A percentile compares a stretch with the other conserved stretches of the same genome.
phyloP scores from a whole-genome alignment of 2,113 vertebrate genomes.

The Oryzias javanicus region DNA sequence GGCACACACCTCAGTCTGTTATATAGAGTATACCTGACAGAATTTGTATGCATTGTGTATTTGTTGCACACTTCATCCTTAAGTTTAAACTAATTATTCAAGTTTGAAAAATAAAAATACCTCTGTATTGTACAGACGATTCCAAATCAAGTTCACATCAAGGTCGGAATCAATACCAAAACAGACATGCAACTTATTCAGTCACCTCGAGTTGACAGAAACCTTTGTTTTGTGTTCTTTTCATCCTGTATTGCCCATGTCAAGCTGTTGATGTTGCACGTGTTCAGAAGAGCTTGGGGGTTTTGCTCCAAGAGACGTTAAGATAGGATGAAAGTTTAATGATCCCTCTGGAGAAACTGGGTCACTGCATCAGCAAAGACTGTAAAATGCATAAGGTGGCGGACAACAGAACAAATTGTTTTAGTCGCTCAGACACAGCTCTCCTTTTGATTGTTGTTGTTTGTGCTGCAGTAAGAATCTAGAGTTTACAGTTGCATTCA shows the following conservation, averaged over 20 bases:
- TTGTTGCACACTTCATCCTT: constrained; percentile 7
- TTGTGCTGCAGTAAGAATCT: background rate
- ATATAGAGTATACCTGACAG: constrained; percentile 1
- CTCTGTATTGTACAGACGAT: constrained; percentile 44
- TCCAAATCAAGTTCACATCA: constrained; percentile 56
- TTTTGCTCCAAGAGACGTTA: constrained; percentile 49
- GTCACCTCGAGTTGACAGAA: constrained; percentile 29
- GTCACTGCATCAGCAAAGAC: constrained; percentile 42
- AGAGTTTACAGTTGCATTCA: background rate
- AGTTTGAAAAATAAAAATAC: constrained; percentile 24
- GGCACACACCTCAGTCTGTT: background rate
- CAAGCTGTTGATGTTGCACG: background rate
- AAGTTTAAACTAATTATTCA: constrained; percentile 26
- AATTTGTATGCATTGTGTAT: constrained; percentile 4
- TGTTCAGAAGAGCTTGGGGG: constrained; percentile 45
- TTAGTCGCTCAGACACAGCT: constrained; percentile 12
- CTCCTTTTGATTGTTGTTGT: constrained; percentile 5
- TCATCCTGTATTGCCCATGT: constrained; percentile 4
- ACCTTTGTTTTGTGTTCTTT: constrained; percentile 32
- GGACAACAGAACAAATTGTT: constrained; percentile 35
- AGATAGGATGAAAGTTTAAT: constrained; percentile 61
- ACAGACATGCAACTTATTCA: constrained; percentile 44
- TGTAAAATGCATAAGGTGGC: constrained; percentile 26
- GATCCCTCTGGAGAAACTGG: constrained; percentile 57
- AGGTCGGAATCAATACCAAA: constrained; percentile 68